Conservation (phyloP, 2,888 invertebrate species). For the Andrena praecox region DNA sequence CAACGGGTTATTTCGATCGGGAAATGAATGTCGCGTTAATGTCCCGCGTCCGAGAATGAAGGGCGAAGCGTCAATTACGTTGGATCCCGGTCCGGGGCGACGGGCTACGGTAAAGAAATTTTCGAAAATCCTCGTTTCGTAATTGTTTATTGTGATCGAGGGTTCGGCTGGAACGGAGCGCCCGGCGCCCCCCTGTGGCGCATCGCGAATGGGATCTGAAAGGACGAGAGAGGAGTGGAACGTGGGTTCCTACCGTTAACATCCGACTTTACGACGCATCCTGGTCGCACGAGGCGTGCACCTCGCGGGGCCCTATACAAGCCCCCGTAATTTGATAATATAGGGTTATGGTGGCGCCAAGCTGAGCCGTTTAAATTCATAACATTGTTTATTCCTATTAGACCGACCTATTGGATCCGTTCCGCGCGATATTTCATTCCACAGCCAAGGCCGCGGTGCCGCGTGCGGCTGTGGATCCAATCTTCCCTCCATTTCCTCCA, state of each 20-base stretch:
- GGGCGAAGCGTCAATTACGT: conserved; percentile 46
- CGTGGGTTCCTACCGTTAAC: conserved; percentile 77
- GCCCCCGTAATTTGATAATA: conserved; percentile 81
- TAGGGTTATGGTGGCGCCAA: conserved; percentile 82
- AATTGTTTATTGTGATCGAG: conserved; percentile 66
- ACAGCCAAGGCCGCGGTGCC: conserved; percentile 22
- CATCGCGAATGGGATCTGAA: conserved; percentile 73
- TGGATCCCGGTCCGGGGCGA: conserved; percentile 44
- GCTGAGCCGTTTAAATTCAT: conserved; percentile 78
- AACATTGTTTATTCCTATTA: conserved; percentile 79
- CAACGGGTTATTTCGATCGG: conserved; percentile 21
- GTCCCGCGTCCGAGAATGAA: conserved; percentile 17
- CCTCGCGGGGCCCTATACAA: conserved; percentile 68
- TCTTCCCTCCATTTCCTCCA: conserved; percentile 32
- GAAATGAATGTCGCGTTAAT: conserved; percentile 39
- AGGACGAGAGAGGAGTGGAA: conserved; percentile 66
- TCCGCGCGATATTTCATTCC: conserved; percentile 72
- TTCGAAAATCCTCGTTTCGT: conserved; percentile 63
- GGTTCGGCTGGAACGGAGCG: conserved; percentile 59
- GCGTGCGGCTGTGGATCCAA: conserved; percentile 23
- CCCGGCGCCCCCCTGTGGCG: conserved; percentile 68
- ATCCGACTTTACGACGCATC: conserved; percentile 77
- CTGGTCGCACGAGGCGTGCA: conserved; percentile 73
- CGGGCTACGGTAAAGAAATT: conserved; percentile 40
- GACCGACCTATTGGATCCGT: conserved; percentile 71